These are phyloP conservation scores for Noctilio leporinus DNA, from an alignment of 2,113 vertebrate species.

Conservation along the genomic window DNA sequence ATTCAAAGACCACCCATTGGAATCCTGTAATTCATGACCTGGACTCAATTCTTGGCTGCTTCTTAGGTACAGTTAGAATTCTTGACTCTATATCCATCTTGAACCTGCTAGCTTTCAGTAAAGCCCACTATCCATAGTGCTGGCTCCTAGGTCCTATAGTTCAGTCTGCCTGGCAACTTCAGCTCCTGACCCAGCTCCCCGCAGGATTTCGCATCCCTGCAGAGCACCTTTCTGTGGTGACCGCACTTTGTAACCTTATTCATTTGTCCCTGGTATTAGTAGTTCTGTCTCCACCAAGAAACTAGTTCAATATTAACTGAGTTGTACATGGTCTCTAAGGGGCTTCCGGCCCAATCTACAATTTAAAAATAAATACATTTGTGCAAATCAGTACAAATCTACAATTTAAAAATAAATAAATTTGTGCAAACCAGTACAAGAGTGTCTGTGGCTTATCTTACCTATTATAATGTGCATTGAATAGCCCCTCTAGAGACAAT, in stretches of 20 bases:
- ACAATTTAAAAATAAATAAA: conserved; percentile 1
- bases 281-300: not conserved
- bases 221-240: not conserved
- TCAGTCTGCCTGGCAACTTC: not conserved
- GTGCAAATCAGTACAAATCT: not conserved
- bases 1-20: not conserved
- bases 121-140: not conserved
- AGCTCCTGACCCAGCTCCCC: not conserved
- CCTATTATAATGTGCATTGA: not conserved
- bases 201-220: not conserved
- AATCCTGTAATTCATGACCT: not conserved
- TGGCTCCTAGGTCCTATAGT: not conserved
- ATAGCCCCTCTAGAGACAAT: not conserved
- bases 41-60: not conserved
- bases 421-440: not conserved
- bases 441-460: not conserved
- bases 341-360: not conserved
- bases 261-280: not conserved
- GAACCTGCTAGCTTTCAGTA: not conserved
- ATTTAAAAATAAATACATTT: not conserved
- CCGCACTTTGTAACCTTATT: not conserved
- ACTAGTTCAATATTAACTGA: not conserved
- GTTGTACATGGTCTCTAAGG: not conserved
- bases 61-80: not conserved
- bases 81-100: not conserved